Evolutionary conservation across 2,113 vertebrate genomes (phyloP), one percentile per base, ranked within the genome.

Genomic region (Nannospalax galili): DNA sequence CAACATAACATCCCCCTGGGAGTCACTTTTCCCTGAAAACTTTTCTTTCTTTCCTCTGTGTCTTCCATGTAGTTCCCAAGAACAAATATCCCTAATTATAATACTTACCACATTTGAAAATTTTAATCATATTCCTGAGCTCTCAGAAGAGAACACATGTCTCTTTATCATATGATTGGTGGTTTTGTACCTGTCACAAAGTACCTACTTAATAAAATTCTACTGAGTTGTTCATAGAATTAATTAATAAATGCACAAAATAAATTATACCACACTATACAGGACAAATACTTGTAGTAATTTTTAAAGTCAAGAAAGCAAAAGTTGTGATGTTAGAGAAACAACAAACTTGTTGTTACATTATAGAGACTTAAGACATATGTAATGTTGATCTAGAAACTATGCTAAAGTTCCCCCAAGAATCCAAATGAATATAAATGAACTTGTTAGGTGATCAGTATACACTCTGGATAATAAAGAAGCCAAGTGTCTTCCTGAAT

Each of bases 1-100:
- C 48, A 52, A 52, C 48, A 52, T 52, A 52, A 52, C 48, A 52
- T 52, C 48, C 32, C 20, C 88, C 67, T n/a, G 37, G 81, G 37
- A 72, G 28, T 11, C n/a, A 17, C 5, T 40, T 67, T 67, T 26
- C 20, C 1, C 56, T 10, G 42, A 8, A 0, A 1, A 5, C 3
- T 42, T 69, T 35, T 92, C 84, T 3, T 56, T 56, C 19, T 28
- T 72, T 15, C n/a, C 16, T 16, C 17, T 80, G 9, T 52, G 6
- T 84, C 48, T 42, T 5, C 10, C 5, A 7, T 0, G 3, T 32
- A 2, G 37, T 30, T 19, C 16, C 45, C 12, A 11, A 48, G 20
- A 0, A 14, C 7, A 28, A 14, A 1, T 14, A 17, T 24, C 35
- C 26, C 56, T 28, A 11, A 4, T 70, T 26, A 52, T 19, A 60